Base-by-base conservation (phyloP, 2,888 invertebrate genomes). In the Amiota mariae region DNA sequence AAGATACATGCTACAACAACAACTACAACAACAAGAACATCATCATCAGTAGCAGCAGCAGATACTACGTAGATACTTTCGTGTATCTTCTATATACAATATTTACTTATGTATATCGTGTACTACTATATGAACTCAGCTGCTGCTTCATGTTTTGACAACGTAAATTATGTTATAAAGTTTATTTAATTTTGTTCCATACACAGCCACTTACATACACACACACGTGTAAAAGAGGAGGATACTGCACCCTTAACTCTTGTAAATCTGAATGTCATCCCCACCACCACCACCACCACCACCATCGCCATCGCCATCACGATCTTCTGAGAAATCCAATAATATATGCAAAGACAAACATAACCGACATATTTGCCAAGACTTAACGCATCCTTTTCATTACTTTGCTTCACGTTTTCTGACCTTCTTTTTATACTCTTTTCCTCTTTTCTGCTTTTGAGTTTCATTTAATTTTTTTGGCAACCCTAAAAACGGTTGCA, bases 91-190 rank as follows among this genome's bases (percentile, higher is more conserved):
- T 36, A 36, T 36, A 2, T 36, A n/a, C n/a, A n/a, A n/a, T n/a
- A 36, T 13, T 24, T 47, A 20, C 64, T 36, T 46, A 64, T 11
- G n/a, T 46, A 64, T n/a, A 46, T n/a, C n/a, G n/a, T n/a, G n/a
- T 64, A 2, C 1, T 20, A 13, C 36, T 36, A 6, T 36, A 51
- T 51, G 47, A 11, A 11, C 71, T 56, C 63, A 13, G 67, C 66
- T 76, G 74, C 77, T 72, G 74, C 15, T 76, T 84, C 83, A 84
- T 84, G 83, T 84, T 84, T 83, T 83, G 84, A 84, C 82, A 84
- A 82, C 84, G 85, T 84, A 84, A 84, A 84, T 84, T 84, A 84
- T 85, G 84, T 85, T 85, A 84, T 82, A 82, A 84, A 84, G 85
- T 85, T 84, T 84, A 84, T 84, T 84, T 84, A 84, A 84, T 84